phyloP scores from a whole-genome alignment of 2,888 invertebrate species.

The Andrena marginata region DNA sequence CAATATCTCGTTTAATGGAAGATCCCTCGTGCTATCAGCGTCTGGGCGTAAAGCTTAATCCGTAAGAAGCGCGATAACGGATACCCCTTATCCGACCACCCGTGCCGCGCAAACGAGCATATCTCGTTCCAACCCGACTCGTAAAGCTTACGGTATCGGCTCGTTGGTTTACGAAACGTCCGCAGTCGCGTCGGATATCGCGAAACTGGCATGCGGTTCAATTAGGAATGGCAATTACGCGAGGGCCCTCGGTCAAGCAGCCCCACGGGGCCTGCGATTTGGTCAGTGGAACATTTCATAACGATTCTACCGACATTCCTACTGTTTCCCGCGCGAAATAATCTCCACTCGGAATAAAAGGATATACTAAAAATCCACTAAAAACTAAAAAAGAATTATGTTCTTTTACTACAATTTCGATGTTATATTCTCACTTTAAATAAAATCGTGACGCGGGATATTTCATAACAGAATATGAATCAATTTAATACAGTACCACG shows the following conservation, averaged over 20 bases:
- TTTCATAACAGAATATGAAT: too few species aligned
- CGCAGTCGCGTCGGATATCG: slow-evolving; percentile 58
- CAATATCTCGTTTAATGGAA: slow-evolving; percentile 39
- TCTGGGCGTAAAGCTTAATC: slow-evolving; percentile 52
- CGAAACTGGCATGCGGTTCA: slow-evolving; percentile 60
- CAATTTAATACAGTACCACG: too few species aligned
- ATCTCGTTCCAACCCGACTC: slow-evolving; percentile 57
- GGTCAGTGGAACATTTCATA: slow-evolving; percentile 47
- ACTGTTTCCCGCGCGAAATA: neutral
- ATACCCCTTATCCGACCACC: slow-evolving; percentile 58
- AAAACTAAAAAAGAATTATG: too few species aligned
- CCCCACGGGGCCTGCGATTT: slow-evolving; percentile 66
- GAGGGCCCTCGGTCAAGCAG: slow-evolving; percentile 21
- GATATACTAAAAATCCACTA: too few species aligned
- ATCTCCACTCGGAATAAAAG: neutral
- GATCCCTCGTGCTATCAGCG: slow-evolving; percentile 31
- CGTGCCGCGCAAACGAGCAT: slow-evolving; percentile 56
- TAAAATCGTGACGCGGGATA: too few species aligned
- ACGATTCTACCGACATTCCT: neutral
- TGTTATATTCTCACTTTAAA: too few species aligned
- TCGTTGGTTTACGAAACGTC: slow-evolving; percentile 50
- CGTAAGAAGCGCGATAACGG: slow-evolving; percentile 55
- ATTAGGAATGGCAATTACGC: slow-evolving; percentile 71
- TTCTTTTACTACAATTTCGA: too few species aligned
- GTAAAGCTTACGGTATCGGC: slow-evolving; percentile 64